A percentile compares a stretch with the other conserved stretches of the same genome.
Conservation (phyloP, 2,888 invertebrate species). For the Cinara cedri region DNA sequence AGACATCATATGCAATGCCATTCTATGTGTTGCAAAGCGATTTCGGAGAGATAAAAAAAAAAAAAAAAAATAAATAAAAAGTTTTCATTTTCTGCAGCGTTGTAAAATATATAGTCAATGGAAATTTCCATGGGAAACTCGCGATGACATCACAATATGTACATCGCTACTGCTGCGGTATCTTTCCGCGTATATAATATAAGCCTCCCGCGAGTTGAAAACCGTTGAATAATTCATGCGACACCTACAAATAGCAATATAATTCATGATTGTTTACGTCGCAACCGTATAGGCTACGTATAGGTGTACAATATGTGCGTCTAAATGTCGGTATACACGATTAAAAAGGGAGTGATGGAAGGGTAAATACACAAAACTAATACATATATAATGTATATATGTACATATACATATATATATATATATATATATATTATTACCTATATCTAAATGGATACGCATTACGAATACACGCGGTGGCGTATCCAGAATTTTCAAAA, state of each 20-base stretch:
- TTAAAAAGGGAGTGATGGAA: not conserved
- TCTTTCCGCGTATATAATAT: conserved; percentile 22
- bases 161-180: not conserved
- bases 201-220: not conserved
- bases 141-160: not conserved
- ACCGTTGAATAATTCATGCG: conserved; percentile 43
- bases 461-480: not conserved
- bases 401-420: too few species aligned
- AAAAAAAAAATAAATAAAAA: not conserved
- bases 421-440: too few species aligned
- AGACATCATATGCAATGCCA: not conserved
- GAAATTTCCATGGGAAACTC: conserved; percentile 24
- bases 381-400: too few species aligned
- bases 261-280: conserved; percentile 29
- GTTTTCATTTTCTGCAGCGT: conserved; percentile 7
- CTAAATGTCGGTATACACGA: not conserved
- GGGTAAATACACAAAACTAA: not conserved
- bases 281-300: not conserved
- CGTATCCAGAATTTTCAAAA: too few species aligned
- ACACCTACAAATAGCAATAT: conserved; percentile 20
- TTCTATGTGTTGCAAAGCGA: too few species aligned
- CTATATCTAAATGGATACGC: not conserved
- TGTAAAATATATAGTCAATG: not conserved
- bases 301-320: not conserved
- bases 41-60: too few species aligned